Evolutionary conservation across 2,113 vertebrate species (phyloP), one percentile per base, ranked within the genome.

Genomic region (Scortum barcoo): DNA sequence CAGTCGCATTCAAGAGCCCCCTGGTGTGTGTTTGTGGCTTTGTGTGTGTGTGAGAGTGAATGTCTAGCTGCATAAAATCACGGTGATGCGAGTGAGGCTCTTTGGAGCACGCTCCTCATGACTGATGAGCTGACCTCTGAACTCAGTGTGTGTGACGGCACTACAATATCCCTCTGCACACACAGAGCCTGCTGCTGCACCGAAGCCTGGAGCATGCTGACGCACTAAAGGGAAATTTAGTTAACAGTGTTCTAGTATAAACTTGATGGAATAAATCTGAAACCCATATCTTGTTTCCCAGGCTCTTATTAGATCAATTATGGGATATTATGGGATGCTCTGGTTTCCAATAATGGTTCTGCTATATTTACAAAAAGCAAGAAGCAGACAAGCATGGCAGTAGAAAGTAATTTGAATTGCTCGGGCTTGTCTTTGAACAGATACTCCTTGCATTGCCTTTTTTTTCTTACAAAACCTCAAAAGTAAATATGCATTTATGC

Each of bases 41-140:
- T 11, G 7, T 50, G 56, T 28, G 17, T 24, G 6, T 48, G 17
- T 65, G 28, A 48, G 30, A 20, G 60, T 67, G 67, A 57, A 73
- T 50, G 46, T 44, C 67, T 33, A 26, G 44, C 62, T 79, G 79
- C 63, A 69, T 65, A 17, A 71, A 77, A 79, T 77, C 65, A 76
- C 46, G 33, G 24, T 24, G 26, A 62, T 73, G 50, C 24, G 57
- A 78, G 60, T 40, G 33, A 7, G 56, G 53, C 65, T 58, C n/a
- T 61, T 10, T 17, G 33, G 44, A 73, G 26, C 87, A 61, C 54
- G 38, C 42, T 61, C 63, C 68, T 30, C 40, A 51, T 78, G 80
- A 83, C 42, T 77, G 85, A 91, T 90, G 65, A 91, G 70, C 26
- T 84, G 82, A 91, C 82, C 78, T 76, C 50, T 86, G 80, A 90